phyloP scores from a whole-genome alignment of 2,113 vertebrate genomes.

The Cyprinodon variegatus region DNA sequence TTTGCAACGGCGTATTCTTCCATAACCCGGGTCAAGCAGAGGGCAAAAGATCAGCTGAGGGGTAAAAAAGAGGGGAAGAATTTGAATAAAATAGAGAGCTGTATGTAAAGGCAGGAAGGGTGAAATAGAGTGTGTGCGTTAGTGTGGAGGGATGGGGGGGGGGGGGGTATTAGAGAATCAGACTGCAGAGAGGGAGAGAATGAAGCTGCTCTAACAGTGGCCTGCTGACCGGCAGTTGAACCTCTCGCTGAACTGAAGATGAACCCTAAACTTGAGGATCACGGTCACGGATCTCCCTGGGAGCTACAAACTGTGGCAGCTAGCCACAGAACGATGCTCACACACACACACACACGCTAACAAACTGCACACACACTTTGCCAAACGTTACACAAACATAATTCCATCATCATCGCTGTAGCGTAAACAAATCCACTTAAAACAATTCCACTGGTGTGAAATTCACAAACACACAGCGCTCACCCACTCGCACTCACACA shows the following conservation, averaged over 20 bases:
- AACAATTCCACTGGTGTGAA: slow-evolving; percentile 44
- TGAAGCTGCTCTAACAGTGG: slow-evolving; percentile 57
- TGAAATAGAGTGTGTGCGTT: slow-evolving; percentile 16
- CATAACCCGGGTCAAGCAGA: slow-evolving; percentile 40
- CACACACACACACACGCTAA: slow-evolving; percentile 19
- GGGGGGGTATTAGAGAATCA: slow-evolving; percentile 49
- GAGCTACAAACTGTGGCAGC: slow-evolving; percentile 67
- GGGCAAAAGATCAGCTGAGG: slow-evolving; percentile 55
- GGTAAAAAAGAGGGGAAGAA: slow-evolving; percentile 5
- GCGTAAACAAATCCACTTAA: slow-evolving; percentile 47
- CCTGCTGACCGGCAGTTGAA: slow-evolving; percentile 81
- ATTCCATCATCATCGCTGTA: slow-evolving; percentile 43
- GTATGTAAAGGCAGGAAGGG: slow-evolving; percentile 37
- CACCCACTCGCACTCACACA: slow-evolving; percentile 10
- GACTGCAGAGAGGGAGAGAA: slow-evolving; percentile 37
- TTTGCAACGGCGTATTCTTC: slow-evolving; percentile 37
- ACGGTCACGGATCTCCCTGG: slow-evolving; percentile 77
- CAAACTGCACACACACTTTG: slow-evolving; percentile 9
- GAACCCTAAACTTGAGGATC: slow-evolving; percentile 82
- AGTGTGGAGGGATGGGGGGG: background rate
- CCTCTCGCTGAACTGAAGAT: slow-evolving; percentile 81
- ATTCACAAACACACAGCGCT: slow-evolving; percentile 8
- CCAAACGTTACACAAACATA: slow-evolving; percentile 34
- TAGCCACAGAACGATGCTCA: slow-evolving; percentile 53
- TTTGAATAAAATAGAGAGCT: slow-evolving; percentile 42